Percentiles rank a stretch among this genome's conserved stretches.
Conservation (phyloP, 2,888 invertebrate genomes). For the Caenorhabditis sp. region DNA sequence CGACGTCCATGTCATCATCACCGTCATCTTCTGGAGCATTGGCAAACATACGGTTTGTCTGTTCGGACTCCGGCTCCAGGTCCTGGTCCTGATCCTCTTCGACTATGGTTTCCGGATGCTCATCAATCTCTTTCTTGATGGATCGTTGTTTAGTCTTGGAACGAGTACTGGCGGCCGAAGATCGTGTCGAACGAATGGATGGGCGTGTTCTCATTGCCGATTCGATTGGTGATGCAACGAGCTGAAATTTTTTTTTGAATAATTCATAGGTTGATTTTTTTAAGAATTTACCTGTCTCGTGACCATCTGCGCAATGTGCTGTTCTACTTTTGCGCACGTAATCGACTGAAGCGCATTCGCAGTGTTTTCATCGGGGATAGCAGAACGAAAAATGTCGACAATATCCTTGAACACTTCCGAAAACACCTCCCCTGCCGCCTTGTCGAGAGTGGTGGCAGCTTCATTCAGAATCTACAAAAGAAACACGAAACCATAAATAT, state of each 20-base stretch:
- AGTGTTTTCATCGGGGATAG: not conserved
- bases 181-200: not conserved
- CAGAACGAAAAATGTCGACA: not conserved
- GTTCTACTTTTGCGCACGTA: not conserved
- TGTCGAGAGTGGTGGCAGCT: not conserved
- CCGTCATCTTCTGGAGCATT: not conserved
- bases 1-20: conserved; percentile 6
- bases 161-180: too few species aligned
- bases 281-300: conserved; percentile 10
- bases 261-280: not conserved
- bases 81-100: not conserved
- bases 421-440: conserved; percentile 1
- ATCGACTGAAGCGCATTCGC: not conserved
- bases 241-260: not conserved
- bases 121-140: not conserved
- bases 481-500: not conserved
- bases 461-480: conserved; percentile 13
- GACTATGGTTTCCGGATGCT: not conserved
- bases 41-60: too few species aligned
- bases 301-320: not conserved
- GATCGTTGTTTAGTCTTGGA: not conserved
- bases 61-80: not conserved
- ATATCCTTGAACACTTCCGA: conserved; percentile 1
- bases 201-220: not conserved
- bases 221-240: not conserved